Evolutionary conservation across 2,888 invertebrate genomes (phyloP).

Genomic region (Cremastobaeus sp.): DNA sequence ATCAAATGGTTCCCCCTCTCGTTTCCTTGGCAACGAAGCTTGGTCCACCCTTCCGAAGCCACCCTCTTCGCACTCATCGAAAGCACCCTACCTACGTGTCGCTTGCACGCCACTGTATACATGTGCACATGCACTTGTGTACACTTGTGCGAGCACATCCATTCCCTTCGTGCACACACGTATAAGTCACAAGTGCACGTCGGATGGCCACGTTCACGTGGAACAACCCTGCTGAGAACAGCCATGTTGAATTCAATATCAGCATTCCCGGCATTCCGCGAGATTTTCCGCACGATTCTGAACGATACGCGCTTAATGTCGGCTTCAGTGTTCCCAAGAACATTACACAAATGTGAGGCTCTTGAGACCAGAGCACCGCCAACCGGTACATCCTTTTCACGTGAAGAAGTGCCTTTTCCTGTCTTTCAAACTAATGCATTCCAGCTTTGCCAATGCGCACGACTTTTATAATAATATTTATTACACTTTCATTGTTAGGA

Average conservation of each 20-base stretch:
- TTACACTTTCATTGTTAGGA: conserved; percentile 4
- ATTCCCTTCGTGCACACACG: conserved; percentile 28
- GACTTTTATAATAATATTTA: neutral
- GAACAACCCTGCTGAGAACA: conserved; percentile 69
- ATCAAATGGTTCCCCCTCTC: conserved; percentile 75
- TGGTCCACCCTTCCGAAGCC: conserved; percentile 73
- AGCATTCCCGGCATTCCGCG: conserved; percentile 74
- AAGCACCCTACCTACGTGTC: conserved; percentile 59
- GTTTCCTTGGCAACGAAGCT: conserved; percentile 75
- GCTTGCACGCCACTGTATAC: conserved; percentile 56
- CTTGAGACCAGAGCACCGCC: conserved; percentile 47
- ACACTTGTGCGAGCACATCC: conserved; percentile 34
- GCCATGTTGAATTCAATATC: conserved; percentile 79
- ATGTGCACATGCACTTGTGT: conserved; percentile 58
- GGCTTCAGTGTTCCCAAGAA: conserved; percentile 56
- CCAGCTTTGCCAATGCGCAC: conserved; percentile 11
- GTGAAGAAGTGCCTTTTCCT: conserved; percentile 47
- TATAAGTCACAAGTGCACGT: conserved; percentile 54
- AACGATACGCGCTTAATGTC: conserved; percentile 65
- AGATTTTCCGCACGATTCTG: conserved; percentile 68
- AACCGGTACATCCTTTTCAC: conserved; percentile 37
- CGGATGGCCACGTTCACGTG: conserved; percentile 52
- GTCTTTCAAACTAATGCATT: conserved; percentile 26
- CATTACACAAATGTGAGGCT: conserved; percentile 50
- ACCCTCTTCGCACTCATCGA: conserved; percentile 59